phyloP scores from a whole-genome alignment of 2,888 invertebrate species.

The Perithous albicinctus region DNA sequence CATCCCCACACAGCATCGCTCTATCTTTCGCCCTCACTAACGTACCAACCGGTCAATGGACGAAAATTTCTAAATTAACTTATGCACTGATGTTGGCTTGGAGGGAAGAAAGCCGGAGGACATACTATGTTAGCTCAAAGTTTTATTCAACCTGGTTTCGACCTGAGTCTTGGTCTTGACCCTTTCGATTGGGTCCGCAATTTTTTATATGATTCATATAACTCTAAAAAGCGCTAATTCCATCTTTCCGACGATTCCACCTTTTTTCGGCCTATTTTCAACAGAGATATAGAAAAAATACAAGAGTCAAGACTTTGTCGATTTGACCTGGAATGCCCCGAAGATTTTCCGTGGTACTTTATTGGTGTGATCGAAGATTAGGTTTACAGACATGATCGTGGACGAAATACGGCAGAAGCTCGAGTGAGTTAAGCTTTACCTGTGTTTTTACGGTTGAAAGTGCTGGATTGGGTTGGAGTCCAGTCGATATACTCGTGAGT shows the following conservation, averaged over 20 bases:
- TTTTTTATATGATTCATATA: too few relatives aligned
- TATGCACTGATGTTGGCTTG: neutral
- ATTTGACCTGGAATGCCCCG: too few relatives aligned
- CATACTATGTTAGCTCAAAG: neutral
- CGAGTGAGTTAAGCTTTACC: constrained; percentile 2
- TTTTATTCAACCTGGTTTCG: neutral
- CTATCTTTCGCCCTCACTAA: constrained; percentile 3
- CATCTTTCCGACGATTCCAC: too few relatives aligned
- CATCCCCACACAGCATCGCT: neutral
- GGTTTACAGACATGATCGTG: neutral
- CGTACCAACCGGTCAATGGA: neutral
- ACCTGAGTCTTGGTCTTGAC: too few relatives aligned
- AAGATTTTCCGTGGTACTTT: neutral
- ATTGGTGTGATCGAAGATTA: neutral
- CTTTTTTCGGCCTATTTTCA: too few relatives aligned
- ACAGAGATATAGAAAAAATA: too few relatives aligned
- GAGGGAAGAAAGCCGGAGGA: too few relatives aligned
- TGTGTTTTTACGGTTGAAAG: constrained; percentile 24
- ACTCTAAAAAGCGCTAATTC: too few relatives aligned
- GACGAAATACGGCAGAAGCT: constrained; percentile 12
- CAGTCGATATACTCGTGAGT: neutral
- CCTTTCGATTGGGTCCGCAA: too few relatives aligned
- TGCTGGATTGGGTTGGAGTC: neutral
- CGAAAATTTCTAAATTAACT: constrained; percentile 13
- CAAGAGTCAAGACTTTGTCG: neutral